A percentile compares a stretch with the other conserved stretches of the same genome.
Evolutionary conservation across 1,140 invertebrate species (phyloP).

Genomic region (Dendroctonus ponderosae): DNA sequence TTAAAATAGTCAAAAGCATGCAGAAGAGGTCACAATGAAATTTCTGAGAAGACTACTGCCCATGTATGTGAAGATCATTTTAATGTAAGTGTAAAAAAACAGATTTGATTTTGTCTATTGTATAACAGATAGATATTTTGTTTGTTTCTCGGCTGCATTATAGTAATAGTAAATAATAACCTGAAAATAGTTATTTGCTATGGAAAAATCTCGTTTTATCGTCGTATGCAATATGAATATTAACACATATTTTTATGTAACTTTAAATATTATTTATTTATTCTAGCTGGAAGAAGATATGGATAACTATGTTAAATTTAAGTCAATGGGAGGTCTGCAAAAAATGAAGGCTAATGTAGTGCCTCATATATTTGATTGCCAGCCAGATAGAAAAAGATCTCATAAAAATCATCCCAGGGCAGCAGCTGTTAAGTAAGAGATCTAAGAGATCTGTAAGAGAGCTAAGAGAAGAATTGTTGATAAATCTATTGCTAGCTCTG

Average conservation of each 20-base stretch:
- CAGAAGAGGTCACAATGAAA: conserved; percentile 11
- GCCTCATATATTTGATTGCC: too few relatives aligned
- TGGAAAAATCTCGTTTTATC: too few relatives aligned
- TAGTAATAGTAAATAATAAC: too few relatives aligned
- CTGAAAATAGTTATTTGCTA: too few relatives aligned
- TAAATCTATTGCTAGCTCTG: conserved; percentile 9
- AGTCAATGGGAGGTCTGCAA: too few relatives aligned
- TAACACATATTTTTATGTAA: conserved; percentile 10
- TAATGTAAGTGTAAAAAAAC: too few relatives aligned
- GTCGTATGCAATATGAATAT: too few relatives aligned
- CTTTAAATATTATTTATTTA: conserved; percentile 3
- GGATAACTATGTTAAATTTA: conserved; percentile 47
- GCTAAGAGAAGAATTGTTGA: conserved; percentile 11
- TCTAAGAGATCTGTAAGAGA: background rate
- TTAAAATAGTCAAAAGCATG: too few relatives aligned
- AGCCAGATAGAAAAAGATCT: conserved; percentile 45
- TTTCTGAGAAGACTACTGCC: conserved; percentile 14
- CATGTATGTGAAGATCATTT: conserved; percentile 40
- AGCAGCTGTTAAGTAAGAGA: conserved; percentile 5
- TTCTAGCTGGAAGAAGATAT: conserved; percentile 46
- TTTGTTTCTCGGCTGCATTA: too few relatives aligned
- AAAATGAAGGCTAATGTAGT: too few relatives aligned
- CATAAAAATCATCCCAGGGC: conserved; percentile 40
- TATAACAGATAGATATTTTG: too few relatives aligned
- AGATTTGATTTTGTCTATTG: too few relatives aligned